These are phyloP conservation scores for Pantherophis vulpinus DNA, from an alignment of 2,797 vertebrate species.

Conservation along the genomic window DNA sequence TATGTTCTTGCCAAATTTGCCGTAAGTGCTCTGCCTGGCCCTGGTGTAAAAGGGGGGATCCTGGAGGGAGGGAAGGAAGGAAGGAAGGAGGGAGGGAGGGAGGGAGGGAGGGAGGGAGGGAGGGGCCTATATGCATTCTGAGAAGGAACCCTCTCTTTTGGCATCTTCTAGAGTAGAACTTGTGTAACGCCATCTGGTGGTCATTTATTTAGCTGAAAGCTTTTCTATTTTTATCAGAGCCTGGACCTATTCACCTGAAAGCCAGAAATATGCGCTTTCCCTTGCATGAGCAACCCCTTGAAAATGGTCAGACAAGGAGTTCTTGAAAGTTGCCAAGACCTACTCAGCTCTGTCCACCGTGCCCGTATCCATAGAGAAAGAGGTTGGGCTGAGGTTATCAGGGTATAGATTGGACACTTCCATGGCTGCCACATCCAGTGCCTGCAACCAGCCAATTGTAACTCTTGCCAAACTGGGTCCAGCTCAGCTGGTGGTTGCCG, in stretches of 20 bases:
- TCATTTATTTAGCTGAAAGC: neutral
- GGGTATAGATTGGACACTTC: neutral
- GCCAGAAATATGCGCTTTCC: neutral
- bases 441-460: neutral
- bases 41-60: no score
- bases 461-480: neutral
- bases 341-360: neutral
- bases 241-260: neutral
- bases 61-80: no score
- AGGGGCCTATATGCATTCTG: neutral
- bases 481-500: neutral
- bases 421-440: neutral
- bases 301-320: neutral
- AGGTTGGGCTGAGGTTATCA: neutral
- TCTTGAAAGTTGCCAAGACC: neutral
- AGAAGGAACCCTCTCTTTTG: neutral
- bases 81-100: no score
- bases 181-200: neutral
- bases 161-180: neutral
- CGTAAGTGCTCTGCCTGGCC: slow-evolving; percentile 73
- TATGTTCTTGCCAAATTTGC: slow-evolving; percentile 95
- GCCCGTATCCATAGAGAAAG: neutral
- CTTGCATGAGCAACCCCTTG: neutral
- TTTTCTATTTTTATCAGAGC: neutral
- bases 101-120: no score